Base-by-base conservation (phyloP, 2,113 vertebrate species). In the Laterallus jamaicensis region DNA sequence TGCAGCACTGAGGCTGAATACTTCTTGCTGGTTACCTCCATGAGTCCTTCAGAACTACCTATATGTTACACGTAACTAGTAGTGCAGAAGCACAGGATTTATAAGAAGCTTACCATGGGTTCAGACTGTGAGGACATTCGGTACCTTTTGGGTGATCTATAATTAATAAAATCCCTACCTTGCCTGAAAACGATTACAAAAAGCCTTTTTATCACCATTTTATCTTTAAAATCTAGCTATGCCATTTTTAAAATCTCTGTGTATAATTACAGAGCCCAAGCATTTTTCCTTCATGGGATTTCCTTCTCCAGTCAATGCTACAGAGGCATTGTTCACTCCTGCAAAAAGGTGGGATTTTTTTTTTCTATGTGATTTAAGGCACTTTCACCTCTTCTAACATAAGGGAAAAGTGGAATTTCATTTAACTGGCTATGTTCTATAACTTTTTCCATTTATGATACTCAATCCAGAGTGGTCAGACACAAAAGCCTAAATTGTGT, bases 51-150 rank as follows among this genome's bases (percentile, higher is more conserved):
- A 70, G 50, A 80, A 42, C 12, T 47, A 28, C 42, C 12, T 2
- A 24, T 3, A 1, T 0, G 0, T 64, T 60, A 7, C 47, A 52
- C 2, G 17, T 50, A n/a, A 62, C 19, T 24, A 37, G 32, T 7
- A 70, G 25, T 21, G 91, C 42, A 52, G 54, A 86, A 42, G 28
- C n/a, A n/a, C 40, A 49, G 60, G 29, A 49, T 92, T 86, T 78
- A 7, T 35, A 31, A 56, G 73, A 58, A 94, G 42, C 15, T 29
- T 50, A 8, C 28, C 2, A 8, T 20, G 11, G 49, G 52, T 67
- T 96, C 37, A 63, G 31, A 37, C 6, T 50, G 10, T 11, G 40
- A 76, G n/a, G 55, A 83, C 12, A 19, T 69, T 64, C 2, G 12
- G 28, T 11, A 47, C 5, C 8, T 90, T 90, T 86, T 58, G 24